phyloP scores from a whole-genome alignment of 35 echinoderm and acorn worm genomes.

The Apostichopus californicus region DNA sequence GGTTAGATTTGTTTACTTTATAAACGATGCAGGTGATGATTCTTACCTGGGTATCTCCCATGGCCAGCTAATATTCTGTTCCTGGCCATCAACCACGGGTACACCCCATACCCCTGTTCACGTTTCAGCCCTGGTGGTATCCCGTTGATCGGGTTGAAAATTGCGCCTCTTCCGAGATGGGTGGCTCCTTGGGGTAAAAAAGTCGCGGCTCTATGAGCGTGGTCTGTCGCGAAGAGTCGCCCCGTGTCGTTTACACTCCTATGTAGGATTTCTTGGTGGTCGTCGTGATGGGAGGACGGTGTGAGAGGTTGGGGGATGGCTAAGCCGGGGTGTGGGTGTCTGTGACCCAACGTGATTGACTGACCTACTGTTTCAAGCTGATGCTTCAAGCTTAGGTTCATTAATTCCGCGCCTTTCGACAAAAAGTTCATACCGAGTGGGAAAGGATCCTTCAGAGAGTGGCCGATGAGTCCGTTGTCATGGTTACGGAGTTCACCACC shows the following conservation, averaged over 20 bases:
- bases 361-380: constrained; percentile 52
- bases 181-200: constrained; percentile 1
- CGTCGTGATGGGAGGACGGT: constrained; percentile 13
- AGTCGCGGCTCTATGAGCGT: constrained; percentile 3
- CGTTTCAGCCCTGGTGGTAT: constrained; percentile 24
- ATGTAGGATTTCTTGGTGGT: constrained; percentile 38
- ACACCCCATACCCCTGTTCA: constrained; percentile 47
- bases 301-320: constrained; percentile 41
- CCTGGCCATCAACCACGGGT: constrained; percentile 49
- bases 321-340: constrained; percentile 10
- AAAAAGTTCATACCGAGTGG: constrained; percentile 53
- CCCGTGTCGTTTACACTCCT: neutral
- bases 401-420: constrained; percentile 53
- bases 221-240: neutral
- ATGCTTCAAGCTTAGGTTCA: constrained; percentile 56
- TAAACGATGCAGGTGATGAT: neutral
- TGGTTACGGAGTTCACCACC: constrained; percentile 26
- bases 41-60: constrained; percentile 13
- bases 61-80: constrained; percentile 45
- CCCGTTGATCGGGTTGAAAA: constrained; percentile 28
- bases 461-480: constrained; percentile 12
- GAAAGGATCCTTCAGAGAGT: constrained; percentile 24
- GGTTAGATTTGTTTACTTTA: too few relatives aligned
- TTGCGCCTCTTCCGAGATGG: neutral
- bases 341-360: neutral